Evolutionary conservation across 2,113 vertebrate species (phyloP), one percentile per base, ranked within the genome.

Genomic region (Pelmatolapia mariae): DNA sequence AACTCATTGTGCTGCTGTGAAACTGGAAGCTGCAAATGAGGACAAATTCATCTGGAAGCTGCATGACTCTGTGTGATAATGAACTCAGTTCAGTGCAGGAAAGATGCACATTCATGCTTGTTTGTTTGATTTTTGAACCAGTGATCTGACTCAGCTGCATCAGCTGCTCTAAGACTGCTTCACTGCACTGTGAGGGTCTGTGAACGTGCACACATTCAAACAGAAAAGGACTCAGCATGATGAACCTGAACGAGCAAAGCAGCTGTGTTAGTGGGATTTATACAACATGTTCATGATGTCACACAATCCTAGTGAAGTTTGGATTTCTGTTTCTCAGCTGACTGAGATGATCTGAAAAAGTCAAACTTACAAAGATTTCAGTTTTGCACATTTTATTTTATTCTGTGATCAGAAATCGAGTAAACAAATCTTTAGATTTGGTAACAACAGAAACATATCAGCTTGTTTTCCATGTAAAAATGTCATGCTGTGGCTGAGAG

Each of bases 181-280:
- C 57, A 61, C 29, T 66, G 1, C 61, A 36, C 61, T 36, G 18
- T 66, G 61, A 13, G 0, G 59, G 11, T 66, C 61, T n/a, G 0
- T 66, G 33, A 5, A 12, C 13, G 6, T 63, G 59, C 59, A 0
- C 1, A n/a, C 61, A 8, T 66, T 66, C 61, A 66, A 66, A 36
- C 10, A 66, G 31, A 66, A 38, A 36, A 66, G 18, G 61, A 66
- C 61, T n/a, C 31, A 66, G 31, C 33, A 12, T 7, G 4, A 38
- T 2, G 3, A 38, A 38, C 61, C 61, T 22, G 33, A 38, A 0
- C 0, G 3, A 66, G 19, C 33, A 0, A 0, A 22, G 7, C 33
- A 40, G 33, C 63, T 0, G 19, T 0, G 3, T 68, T 38, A 40
- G 63, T 68, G 33, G 11, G 4, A 66, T n/a, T n/a, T 7, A 33